Evolutionary conservation across 2,797 vertebrate species (phyloP).

Genomic region (Euthynnus affinis): DNA sequence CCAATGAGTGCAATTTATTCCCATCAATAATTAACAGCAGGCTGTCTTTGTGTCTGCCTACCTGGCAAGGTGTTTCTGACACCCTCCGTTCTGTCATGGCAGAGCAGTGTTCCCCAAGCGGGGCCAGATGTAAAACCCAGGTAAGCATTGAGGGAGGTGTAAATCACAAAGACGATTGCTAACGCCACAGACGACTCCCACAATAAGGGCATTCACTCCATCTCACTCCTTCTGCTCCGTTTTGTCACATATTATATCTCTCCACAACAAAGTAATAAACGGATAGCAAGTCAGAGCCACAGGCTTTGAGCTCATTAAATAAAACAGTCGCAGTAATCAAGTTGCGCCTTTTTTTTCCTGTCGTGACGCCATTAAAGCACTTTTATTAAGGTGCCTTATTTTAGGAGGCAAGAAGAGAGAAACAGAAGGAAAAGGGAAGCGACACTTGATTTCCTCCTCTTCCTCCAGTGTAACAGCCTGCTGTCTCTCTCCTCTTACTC

Average conservation of each 20-base stretch:
- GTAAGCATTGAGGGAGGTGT: slow-evolving; percentile 54
- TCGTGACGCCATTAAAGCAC: slow-evolving; percentile 69
- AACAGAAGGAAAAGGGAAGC: slow-evolving; percentile 39
- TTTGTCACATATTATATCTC: slow-evolving; percentile 74
- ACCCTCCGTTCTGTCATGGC: slow-evolving; percentile 34
- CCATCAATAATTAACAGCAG: slow-evolving; percentile 76
- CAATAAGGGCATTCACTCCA: slow-evolving; percentile 44
- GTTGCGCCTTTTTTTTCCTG: slow-evolving; percentile 62
- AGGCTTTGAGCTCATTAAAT: slow-evolving; percentile 83
- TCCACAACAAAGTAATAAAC: slow-evolving; percentile 79
- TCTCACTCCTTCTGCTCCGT: slow-evolving; percentile 52
- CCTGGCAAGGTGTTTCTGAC: slow-evolving; percentile 70
- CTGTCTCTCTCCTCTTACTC: slow-evolving; percentile 69
- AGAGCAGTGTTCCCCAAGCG: slow-evolving; percentile 24
- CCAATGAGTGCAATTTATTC: slow-evolving; percentile 71
- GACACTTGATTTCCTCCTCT: slow-evolving; percentile 64
- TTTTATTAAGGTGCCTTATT: slow-evolving; percentile 73
- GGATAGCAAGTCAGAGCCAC: slow-evolving; percentile 65
- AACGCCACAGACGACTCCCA: slow-evolving; percentile 44
- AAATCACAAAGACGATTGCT: slow-evolving; percentile 62
- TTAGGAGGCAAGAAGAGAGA: slow-evolving; percentile 56
- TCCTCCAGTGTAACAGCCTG: slow-evolving; percentile 57
- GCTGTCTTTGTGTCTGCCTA: slow-evolving; percentile 62
- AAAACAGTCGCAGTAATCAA: slow-evolving; percentile 81
- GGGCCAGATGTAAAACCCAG: slow-evolving; percentile 42